These are phyloP conservation scores for Poecilia latipinna DNA, from an alignment of 2,113 vertebrate species.

Conservation along the genomic window DNA sequence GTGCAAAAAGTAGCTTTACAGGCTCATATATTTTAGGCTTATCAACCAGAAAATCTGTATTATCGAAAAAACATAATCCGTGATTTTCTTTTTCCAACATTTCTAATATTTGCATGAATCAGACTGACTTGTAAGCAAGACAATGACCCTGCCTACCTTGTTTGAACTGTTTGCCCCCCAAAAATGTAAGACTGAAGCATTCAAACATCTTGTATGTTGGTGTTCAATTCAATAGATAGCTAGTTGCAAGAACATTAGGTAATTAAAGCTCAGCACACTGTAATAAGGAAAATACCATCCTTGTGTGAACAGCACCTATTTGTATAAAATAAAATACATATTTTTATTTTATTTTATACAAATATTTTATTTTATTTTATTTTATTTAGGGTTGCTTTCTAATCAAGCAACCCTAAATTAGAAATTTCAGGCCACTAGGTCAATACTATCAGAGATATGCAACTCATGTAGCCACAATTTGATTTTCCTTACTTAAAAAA, in stretches of 20 bases:
- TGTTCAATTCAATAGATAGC: background rate
- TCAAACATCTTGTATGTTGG: background rate
- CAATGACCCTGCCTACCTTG: background rate
- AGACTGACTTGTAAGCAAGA: background rate
- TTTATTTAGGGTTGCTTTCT: too few species aligned
- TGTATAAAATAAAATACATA: too few species aligned
- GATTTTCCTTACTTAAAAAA: too few species aligned
- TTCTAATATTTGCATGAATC: background rate
- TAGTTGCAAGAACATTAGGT: background rate
- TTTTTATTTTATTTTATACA: too few species aligned
- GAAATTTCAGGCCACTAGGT: too few species aligned
- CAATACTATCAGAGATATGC: too few species aligned
- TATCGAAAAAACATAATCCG: background rate
- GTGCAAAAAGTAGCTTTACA: slow-evolving; percentile 4
- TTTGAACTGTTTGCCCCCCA: background rate
- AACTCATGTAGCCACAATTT: too few species aligned
- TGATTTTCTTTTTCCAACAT: background rate
- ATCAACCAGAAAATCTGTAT: slow-evolving; percentile 1
- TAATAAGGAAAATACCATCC: background rate
- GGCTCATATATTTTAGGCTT: background rate
- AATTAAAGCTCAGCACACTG: background rate
- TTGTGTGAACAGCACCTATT: background rate
- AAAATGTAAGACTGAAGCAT: background rate
- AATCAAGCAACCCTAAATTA: too few species aligned
- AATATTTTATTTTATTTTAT: too few species aligned